Evolutionary conservation across 2,888 invertebrate species (phyloP).

Genomic region (Cecidostiba fungosa): DNA sequence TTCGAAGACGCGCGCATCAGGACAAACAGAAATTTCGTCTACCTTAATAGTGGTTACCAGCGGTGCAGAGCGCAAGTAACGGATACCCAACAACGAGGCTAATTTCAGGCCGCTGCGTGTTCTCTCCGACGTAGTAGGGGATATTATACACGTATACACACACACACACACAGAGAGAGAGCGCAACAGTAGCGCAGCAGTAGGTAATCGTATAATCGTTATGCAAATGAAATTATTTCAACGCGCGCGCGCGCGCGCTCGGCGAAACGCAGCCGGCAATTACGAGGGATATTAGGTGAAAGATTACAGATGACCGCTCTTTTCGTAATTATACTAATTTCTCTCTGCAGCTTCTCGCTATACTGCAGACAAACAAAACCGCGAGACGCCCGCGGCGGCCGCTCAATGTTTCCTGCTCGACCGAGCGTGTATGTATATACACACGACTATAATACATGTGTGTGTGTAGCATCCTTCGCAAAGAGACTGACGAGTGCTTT

Average conservation of each 20-base stretch:
- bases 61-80: constrained; percentile 13
- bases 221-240: constrained; percentile 63
- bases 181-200: constrained; percentile 6
- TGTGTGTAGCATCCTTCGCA: not conserved
- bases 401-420: not conserved
- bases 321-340: constrained; percentile 62
- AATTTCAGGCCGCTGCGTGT: constrained; percentile 41
- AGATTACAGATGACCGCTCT: constrained; percentile 63
- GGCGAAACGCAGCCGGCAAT: constrained; percentile 43
- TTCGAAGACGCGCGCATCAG: not conserved
- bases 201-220: constrained; percentile 62
- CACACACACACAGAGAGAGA: too few relatives aligned
- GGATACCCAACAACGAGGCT: constrained; percentile 30
- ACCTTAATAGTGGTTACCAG: constrained; percentile 38
- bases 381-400: not conserved
- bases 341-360: not conserved
- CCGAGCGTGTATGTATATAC: not conserved
- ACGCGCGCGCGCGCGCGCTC: not conserved
- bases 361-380: constrained; percentile 19
- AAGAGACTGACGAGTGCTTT: not conserved
- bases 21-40: constrained; percentile 44
- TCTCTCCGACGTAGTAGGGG: not conserved
- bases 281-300: constrained; percentile 62
- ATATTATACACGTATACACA: not conserved
- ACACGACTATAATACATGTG: not conserved